These are phyloP conservation scores for Tetranychus cinnabarinus DNA, from an alignment of 1,140 invertebrate genomes.

Conservation along the genomic window DNA sequence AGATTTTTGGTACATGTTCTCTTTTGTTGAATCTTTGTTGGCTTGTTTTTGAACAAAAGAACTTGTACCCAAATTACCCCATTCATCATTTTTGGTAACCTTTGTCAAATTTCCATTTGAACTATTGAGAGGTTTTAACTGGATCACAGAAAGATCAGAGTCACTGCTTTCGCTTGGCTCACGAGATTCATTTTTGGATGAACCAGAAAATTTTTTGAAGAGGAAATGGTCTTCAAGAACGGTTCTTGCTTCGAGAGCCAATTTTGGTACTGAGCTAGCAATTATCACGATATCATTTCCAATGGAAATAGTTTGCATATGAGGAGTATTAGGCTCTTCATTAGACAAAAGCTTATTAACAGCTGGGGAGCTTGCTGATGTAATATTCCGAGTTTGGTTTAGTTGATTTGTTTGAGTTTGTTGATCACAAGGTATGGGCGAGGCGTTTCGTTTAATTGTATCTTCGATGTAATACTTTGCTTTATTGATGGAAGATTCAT, in stretches of 20 bases:
- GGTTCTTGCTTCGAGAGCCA: background rate
- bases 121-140: background rate
- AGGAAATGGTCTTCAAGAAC: background rate
- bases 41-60: background rate
- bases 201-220: background rate
- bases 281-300: background rate
- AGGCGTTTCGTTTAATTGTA: conserved; percentile 70
- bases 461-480: conserved; percentile 74
- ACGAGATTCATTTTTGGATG: no score
- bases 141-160: background rate
- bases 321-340: background rate
- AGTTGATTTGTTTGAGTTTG: background rate
- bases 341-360: background rate
- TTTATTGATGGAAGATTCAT: conserved; percentile 58
- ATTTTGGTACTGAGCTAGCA: background rate
- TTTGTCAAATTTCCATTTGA: no score
- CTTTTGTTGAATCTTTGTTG: background rate
- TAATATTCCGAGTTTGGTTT: no score
- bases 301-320: background rate
- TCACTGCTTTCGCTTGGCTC: background rate
- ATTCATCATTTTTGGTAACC: no score
- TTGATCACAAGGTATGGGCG: conserved; percentile 33
- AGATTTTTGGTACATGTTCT: background rate
- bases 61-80: no score
- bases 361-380: background rate